Percentiles rank a stretch among this genome's conserved stretches.
phyloP scores from a whole-genome alignment of 30 jellyfish, hydroid and myxozoan species.

The Aurelia sp. region DNA sequence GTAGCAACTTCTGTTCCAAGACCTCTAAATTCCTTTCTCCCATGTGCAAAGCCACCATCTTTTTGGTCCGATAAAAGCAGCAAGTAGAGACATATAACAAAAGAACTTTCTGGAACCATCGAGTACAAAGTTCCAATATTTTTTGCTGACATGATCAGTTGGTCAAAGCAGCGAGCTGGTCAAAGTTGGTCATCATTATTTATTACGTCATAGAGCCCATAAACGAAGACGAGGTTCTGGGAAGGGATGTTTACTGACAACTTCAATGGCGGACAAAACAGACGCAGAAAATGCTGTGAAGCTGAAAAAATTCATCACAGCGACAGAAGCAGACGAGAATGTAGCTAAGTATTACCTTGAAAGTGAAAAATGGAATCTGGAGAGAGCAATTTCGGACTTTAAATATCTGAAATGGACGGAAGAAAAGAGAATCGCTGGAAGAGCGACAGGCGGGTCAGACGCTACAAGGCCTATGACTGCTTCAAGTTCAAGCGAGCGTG shows the following conservation, averaged over 20 bases:
- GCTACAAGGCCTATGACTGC: slow-evolving; percentile 5
- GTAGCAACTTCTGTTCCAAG: too few relatives aligned
- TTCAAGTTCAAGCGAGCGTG: slow-evolving; percentile 1
- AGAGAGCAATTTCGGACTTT: slow-evolving; percentile 47
- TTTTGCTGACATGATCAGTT: too few relatives aligned
- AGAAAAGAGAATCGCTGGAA: slow-evolving; percentile 29
- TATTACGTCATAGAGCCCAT: background rate
- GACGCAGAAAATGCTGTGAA: slow-evolving; percentile 37
- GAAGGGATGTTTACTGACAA: background rate
- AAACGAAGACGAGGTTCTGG: background rate
- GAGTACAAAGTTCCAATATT: too few relatives aligned
- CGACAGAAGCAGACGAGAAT: slow-evolving; percentile 71
- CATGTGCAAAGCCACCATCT: too few relatives aligned
- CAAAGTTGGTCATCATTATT: too few relatives aligned
- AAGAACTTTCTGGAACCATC: too few relatives aligned
- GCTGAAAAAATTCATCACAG: slow-evolving; percentile 44
- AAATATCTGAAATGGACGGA: slow-evolving; percentile 41
- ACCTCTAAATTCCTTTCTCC: too few relatives aligned
- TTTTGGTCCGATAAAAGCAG: too few relatives aligned
- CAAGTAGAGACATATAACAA: too few relatives aligned
- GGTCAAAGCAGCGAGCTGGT: too few relatives aligned
- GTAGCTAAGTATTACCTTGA: slow-evolving; percentile 67
- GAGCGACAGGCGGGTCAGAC: slow-evolving; percentile 7
- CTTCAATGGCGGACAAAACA: slow-evolving; percentile 28
- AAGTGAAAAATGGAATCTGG: slow-evolving; percentile 65